Conservation (phyloP, 1,140 invertebrate genomes). For the Pantala flavescens region DNA sequence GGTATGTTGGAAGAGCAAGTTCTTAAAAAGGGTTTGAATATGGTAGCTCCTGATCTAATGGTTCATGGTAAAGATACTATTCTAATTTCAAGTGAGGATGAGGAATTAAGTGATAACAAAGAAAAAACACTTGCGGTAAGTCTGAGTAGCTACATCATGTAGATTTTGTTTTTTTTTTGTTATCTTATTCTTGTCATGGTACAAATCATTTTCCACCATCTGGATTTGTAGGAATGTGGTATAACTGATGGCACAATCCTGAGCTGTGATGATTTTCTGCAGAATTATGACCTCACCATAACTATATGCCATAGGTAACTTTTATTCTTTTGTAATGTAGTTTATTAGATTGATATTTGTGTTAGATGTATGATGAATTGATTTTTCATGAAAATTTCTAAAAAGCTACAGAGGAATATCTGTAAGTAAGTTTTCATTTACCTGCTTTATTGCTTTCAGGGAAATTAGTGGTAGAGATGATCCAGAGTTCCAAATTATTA, state of each 20-base stretch:
- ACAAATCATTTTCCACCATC: neutral
- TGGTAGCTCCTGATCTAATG: conserved; percentile 90
- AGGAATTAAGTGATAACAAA: conserved; percentile 78
- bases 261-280: conserved; percentile 81
- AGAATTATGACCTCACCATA: conserved; percentile 72
- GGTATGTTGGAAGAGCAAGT: conserved; percentile 75
- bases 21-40: conserved; percentile 74
- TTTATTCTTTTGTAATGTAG: too few relatives aligned
- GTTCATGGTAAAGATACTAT: conserved; percentile 61
- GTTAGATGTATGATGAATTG: too few relatives aligned
- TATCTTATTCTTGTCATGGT: neutral
- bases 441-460: conserved; percentile 36
- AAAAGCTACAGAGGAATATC: too few relatives aligned
- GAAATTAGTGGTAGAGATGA: conserved; percentile 45
- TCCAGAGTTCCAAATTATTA: conserved; percentile 50
- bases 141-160: neutral
- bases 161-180: neutral
- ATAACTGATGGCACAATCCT: conserved; percentile 77
- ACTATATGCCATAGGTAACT: conserved; percentile 33
- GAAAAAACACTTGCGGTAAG: conserved; percentile 51
- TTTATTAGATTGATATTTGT: too few relatives aligned
- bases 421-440: neutral
- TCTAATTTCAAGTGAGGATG: conserved; percentile 86
- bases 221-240: conserved; percentile 55
- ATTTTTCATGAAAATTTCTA: too few relatives aligned